Evolutionary conservation across 2,797 vertebrate genomes (phyloP), one percentile per base, ranked within the genome.

Genomic region (Rousettus madagascariensis): DNA sequence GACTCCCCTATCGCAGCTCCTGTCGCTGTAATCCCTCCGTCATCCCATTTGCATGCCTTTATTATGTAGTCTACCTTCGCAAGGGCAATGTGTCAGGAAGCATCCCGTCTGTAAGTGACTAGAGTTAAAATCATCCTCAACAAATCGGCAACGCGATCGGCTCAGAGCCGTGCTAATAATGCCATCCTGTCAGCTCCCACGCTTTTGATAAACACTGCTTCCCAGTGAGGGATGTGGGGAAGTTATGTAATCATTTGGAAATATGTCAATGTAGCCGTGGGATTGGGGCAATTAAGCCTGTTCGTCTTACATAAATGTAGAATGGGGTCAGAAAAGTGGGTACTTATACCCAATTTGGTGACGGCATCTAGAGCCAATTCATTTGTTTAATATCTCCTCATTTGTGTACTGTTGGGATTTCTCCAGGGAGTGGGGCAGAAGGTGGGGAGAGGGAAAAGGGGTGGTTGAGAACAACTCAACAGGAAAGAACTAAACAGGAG

Each of bases 101-200:
- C 95, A 97, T 97, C 96, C 96, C 43, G 24, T 97, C 96, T 97
- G 96, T 97, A 96, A 97, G 86, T 96, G 96, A 97, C 94, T 98
- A 96, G 86, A 97, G 92, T 96, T 94, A 97, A 98, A 98, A 97
- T 97, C 28, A 96, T 97, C 97, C 88, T 95, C 83, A 95, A 89
- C 90, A 98, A 98, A 97, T 96, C 65, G 97, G 95, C 88, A 30
- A 38, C 12, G 74, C 43, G 93, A 69, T 95, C 33, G 61, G 97
- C 97, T 96, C 96, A 97, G 55, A 97, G 65, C 63, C 4, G 0
- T 93, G 95, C 53, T 98, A 98, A 97, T 96, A 97, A 97, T 79
- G 53, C 95, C 95, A 86, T 95, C 85, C 96, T 96, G 89, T 96
- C 96, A 98, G 86, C 11, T 94, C 87, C 97, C 71, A 53, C 0